phyloP scores from a whole-genome alignment of 2,113 vertebrate genomes.

The Pterophyllum scalare region DNA sequence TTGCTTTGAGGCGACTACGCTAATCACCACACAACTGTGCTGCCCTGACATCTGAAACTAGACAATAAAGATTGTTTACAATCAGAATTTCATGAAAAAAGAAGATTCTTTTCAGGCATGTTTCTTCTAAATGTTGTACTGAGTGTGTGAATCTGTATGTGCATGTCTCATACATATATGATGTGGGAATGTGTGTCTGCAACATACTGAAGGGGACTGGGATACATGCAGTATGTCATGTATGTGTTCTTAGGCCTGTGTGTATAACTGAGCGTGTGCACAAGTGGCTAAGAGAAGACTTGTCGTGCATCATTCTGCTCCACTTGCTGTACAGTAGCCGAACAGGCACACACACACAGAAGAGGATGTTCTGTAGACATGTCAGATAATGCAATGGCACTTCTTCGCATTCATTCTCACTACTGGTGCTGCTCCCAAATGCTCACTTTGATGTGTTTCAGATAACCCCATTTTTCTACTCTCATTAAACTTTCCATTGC shows the following conservation, averaged over 20 bases:
- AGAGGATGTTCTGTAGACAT: conserved; percentile 31
- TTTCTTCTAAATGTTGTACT: not conserved
- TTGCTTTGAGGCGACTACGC: not conserved
- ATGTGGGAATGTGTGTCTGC: not conserved
- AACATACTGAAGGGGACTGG: not conserved
- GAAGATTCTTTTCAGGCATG: too few species aligned
- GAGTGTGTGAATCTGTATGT: not conserved
- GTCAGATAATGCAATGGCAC: conserved; percentile 39
- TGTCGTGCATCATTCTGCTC: conserved; percentile 82
- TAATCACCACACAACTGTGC: not conserved
- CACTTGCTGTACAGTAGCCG: conserved; percentile 74
- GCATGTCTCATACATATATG: not conserved
- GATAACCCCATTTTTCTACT: conserved; percentile 61
- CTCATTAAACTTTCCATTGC: conserved; percentile 68
- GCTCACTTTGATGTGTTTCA: conserved; percentile 59
- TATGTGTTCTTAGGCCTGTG: conserved; percentile 11
- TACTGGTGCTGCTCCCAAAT: conserved; percentile 37
- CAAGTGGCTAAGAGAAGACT: conserved; percentile 52
- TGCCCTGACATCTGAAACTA: not conserved
- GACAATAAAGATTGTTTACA: not conserved
- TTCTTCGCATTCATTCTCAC: conserved; percentile 33
- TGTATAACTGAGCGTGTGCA: conserved; percentile 23
- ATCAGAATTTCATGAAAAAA: not conserved
- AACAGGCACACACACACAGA: conserved; percentile 34
- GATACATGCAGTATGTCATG: not conserved